Evolutionary conservation across 2,888 invertebrate species (phyloP).

Genomic region (Podabrus alpinus): DNA sequence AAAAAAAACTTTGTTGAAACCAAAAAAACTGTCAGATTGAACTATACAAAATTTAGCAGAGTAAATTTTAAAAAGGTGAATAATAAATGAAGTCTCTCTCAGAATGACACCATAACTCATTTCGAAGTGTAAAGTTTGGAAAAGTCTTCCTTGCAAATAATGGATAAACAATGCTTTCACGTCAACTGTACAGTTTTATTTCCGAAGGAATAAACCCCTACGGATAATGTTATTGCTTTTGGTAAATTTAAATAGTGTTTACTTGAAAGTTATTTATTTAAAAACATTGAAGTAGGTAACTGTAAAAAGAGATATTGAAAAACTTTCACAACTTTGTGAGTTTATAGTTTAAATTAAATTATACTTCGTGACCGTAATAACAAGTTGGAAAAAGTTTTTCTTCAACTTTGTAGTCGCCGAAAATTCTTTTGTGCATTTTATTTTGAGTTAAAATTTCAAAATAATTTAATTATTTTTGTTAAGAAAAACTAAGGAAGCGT

Average conservation of each 20-base stretch:
- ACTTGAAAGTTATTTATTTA: neutral
- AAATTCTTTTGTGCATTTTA: neutral
- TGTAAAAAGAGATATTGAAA: neutral
- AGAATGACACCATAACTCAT: neutral
- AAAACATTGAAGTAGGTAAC: neutral
- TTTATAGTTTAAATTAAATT: constrained; percentile 2
- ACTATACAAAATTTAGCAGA: too few species aligned
- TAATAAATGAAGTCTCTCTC: too few species aligned
- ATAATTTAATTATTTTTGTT: neutral
- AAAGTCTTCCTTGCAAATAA: neutral
- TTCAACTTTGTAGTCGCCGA: neutral
- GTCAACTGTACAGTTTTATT: neutral
- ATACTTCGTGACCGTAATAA: neutral
- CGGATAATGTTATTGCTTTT: neutral
- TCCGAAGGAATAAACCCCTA: neutral
- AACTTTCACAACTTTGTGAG: neutral
- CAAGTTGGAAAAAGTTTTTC: neutral
- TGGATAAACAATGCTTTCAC: neutral
- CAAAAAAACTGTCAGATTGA: too few species aligned
- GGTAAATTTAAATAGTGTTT: neutral
- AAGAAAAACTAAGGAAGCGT: neutral
- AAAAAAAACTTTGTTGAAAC: too few species aligned
- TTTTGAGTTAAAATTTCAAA: neutral
- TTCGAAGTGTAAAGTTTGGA: too few species aligned
- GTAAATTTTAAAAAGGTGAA: too few species aligned